These are phyloP conservation scores for Phalacrocorax carbo DNA, from an alignment of 2,113 vertebrate species.

Conservation along the genomic window DNA sequence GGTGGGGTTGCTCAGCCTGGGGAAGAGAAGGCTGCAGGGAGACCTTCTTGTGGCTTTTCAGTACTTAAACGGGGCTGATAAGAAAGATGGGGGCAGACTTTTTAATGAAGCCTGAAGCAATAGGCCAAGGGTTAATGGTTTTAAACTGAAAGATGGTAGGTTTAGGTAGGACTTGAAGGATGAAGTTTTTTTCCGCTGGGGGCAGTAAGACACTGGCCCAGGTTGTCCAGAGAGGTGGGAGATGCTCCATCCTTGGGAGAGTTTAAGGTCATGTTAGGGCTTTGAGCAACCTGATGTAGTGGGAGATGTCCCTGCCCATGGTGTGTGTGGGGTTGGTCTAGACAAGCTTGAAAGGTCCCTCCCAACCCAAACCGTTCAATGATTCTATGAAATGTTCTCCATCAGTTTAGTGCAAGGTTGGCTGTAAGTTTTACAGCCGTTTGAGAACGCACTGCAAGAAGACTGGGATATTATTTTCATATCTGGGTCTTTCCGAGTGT, in stretches of 20 bases:
- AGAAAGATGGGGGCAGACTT: not conserved
- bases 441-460: not conserved
- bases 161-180: not conserved
- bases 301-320: not conserved
- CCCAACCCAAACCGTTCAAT: not conserved
- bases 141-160: not conserved
- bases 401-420: not conserved
- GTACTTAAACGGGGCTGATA: fast-evolving
- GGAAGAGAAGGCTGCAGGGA: not conserved
- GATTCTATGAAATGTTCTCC: not conserved
- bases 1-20: not conserved
- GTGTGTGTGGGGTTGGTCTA: not conserved
- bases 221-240: not conserved
- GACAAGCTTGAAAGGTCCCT: not conserved
- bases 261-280: not conserved
- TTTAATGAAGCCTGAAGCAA: not conserved
- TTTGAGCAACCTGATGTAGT: not conserved
- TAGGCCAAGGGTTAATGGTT: not conserved
- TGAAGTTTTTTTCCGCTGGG: not conserved
- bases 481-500: not conserved
- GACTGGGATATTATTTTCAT: not conserved
- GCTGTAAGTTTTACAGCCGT: not conserved
- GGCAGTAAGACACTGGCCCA: too few species aligned
- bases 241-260: not conserved
- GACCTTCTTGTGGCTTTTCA: fast-evolving